Evolutionary conservation across 2,888 invertebrate genomes (phyloP).

Genomic region (Scelioninae gen. 2): DNA sequence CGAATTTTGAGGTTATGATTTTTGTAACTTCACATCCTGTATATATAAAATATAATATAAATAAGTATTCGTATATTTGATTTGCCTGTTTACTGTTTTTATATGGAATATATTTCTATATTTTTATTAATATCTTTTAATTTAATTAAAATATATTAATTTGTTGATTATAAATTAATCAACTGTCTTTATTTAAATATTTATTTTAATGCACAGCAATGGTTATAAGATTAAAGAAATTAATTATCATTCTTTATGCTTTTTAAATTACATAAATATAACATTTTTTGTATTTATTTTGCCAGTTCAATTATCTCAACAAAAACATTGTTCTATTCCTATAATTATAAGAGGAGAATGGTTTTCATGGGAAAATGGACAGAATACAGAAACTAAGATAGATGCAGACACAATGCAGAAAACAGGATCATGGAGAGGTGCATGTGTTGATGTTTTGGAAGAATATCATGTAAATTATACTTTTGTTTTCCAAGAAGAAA

Average conservation of each 20-base stretch:
- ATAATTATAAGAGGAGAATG: slow-evolving; percentile 88
- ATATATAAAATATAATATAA: too few relatives aligned
- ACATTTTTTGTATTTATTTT: slow-evolving; percentile 6
- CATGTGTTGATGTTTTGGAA: slow-evolving; percentile 84
- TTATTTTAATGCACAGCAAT: too few relatives aligned
- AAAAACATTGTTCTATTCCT: slow-evolving; percentile 82
- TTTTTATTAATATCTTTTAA: too few relatives aligned
- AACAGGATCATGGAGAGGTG: slow-evolving; percentile 85
- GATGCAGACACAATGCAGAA: slow-evolving; percentile 87
- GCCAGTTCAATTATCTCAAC: slow-evolving; percentile 21
- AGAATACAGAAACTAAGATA: slow-evolving; percentile 88
- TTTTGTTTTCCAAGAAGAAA: slow-evolving; percentile 83
- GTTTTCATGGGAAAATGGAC: slow-evolving; percentile 94
- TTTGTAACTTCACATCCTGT: too few relatives aligned
- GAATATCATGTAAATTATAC: slow-evolving; percentile 89
- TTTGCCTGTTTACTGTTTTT: too few relatives aligned
- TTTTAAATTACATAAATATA: not conserved
- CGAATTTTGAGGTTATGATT: too few relatives aligned
- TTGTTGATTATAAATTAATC: too few relatives aligned
- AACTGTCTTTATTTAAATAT: too few relatives aligned
- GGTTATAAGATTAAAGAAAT: not conserved
- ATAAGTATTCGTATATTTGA: too few relatives aligned
- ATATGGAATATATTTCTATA: too few relatives aligned
- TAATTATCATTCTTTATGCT: not conserved
- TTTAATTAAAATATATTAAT: too few relatives aligned